Evolutionary conservation across 2,888 invertebrate genomes (phyloP).

Genomic region (Melieria picta): DNA sequence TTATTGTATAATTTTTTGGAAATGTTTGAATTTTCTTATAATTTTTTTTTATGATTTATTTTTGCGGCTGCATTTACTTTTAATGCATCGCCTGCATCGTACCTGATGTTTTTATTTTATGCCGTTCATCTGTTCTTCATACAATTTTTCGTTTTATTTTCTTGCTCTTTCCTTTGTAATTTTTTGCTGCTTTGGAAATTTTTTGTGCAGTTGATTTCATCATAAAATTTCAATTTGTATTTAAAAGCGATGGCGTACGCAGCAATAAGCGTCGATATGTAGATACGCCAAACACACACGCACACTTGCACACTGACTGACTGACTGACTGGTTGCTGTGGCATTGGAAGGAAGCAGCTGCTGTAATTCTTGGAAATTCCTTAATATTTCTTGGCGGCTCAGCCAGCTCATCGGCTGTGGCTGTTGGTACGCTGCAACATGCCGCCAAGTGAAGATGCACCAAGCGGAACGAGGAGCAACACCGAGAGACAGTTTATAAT

Average conservation of each 20-base stretch:
- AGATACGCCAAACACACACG: background rate
- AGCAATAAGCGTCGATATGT: slow-evolving; percentile 10
- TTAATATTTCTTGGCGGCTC: slow-evolving; percentile 6
- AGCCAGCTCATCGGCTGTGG: background rate
- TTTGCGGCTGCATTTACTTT: too few relatives aligned
- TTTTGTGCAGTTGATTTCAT: slow-evolving; percentile 33
- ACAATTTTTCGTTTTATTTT: background rate
- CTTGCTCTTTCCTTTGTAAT: background rate
- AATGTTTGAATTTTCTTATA: too few relatives aligned
- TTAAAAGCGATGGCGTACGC: slow-evolving; percentile 23
- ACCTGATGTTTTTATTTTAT: too few relatives aligned
- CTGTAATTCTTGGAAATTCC: slow-evolving; percentile 34
- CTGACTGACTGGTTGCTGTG: too few relatives aligned
- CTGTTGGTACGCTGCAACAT: background rate
- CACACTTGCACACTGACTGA: background rate
- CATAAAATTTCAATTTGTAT: slow-evolving; percentile 41
- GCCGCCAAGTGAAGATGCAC: too few relatives aligned
- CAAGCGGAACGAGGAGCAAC: background rate
- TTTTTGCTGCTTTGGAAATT: slow-evolving; percentile 12
- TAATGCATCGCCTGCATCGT: too few relatives aligned
- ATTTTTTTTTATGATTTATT: too few relatives aligned
- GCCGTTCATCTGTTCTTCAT: too few relatives aligned
- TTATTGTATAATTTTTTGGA: too few relatives aligned
- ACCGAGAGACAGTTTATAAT: background rate
- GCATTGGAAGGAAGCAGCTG: slow-evolving; percentile 29